phyloP scores from a whole-genome alignment of 2,113 vertebrate genomes.

The Coregonus clupeaformis region DNA sequence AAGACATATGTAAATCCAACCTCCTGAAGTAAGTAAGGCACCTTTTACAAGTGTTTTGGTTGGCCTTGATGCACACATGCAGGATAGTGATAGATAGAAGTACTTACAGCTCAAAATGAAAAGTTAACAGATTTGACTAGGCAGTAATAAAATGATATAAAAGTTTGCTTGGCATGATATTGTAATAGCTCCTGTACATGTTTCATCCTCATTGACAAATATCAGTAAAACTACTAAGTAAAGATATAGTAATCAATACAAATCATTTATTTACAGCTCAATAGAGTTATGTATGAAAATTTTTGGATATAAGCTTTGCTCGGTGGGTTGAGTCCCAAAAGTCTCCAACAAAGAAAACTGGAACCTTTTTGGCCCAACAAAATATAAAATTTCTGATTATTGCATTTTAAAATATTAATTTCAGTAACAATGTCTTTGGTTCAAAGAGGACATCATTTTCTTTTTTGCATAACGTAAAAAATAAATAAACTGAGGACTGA shows the following conservation, averaged over 20 bases:
- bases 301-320: constrained; percentile 14
- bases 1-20: background rate
- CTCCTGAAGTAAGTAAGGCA: constrained; percentile 2
- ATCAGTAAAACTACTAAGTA: background rate
- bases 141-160: constrained; percentile 17
- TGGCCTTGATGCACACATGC: background rate
- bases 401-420: constrained; percentile 23
- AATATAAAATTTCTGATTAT: constrained; percentile 55
- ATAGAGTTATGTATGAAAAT: background rate
- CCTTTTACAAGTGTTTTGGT: background rate
- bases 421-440: constrained; percentile 63
- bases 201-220: background rate
- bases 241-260: background rate
- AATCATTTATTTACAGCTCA: constrained; percentile 5
- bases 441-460: constrained; percentile 30
- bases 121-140: constrained; percentile 7
- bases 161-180: background rate
- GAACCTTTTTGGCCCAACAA: constrained; percentile 15
- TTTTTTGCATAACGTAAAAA: constrained; percentile 61
- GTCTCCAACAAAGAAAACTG: constrained; percentile 25
- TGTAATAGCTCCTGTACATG: background rate
- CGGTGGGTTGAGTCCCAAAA: background rate
- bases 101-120: constrained; percentile 2
- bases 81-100: background rate
- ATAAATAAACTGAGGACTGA: background rate